Percentiles rank a stretch among this genome's conserved stretches.
Evolutionary conservation across 2,797 vertebrate genomes (phyloP).

Genomic region (Lycodopsis pacificus): DNA sequence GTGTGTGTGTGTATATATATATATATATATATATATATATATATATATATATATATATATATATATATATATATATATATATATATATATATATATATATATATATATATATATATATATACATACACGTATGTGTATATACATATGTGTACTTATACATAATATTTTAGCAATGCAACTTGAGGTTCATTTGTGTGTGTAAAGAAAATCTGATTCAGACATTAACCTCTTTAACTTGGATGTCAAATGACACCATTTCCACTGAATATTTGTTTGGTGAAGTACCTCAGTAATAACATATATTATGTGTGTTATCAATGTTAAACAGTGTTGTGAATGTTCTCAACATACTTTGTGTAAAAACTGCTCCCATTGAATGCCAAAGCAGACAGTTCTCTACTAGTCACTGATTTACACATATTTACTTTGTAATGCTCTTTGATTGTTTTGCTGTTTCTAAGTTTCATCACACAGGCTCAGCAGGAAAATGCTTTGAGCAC

Average conservation of each 20-base stretch:
- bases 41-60: too few relatives aligned
- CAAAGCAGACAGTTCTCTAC: not conserved
- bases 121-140: too few relatives aligned
- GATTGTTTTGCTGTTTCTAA: not conserved
- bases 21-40: too few relatives aligned
- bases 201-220: not conserved
- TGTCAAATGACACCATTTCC: not conserved
- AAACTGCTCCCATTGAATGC: not conserved
- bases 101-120: not conserved
- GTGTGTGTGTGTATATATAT: too few relatives aligned
- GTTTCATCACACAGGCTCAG: not conserved
- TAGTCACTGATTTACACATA: not conserved
- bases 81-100: too few relatives aligned
- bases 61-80: too few relatives aligned
- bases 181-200: not conserved
- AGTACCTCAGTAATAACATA: too few relatives aligned
- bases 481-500: not conserved
- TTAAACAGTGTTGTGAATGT: not conserved
- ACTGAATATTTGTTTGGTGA: too few relatives aligned
- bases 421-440: not conserved
- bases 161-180: not conserved
- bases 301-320: not conserved
- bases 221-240: too few relatives aligned
- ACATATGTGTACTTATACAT: not conserved
- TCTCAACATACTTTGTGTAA: not conserved